Evolutionary conservation across 2,797 vertebrate genomes (phyloP).

Genomic region (Pipistrellus pipistrellus): DNA sequence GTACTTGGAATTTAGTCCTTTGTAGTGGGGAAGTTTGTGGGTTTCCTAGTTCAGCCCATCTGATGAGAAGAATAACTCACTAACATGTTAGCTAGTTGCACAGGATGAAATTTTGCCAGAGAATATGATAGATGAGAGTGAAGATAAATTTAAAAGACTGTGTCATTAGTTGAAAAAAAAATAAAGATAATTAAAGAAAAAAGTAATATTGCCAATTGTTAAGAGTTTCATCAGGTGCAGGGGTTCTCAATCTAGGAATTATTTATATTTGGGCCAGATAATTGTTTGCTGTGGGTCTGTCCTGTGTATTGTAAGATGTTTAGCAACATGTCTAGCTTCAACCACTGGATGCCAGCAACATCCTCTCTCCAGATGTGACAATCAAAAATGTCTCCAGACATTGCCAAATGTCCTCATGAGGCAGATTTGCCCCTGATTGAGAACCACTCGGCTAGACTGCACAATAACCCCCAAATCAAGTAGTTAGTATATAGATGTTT

Average conservation of each 20-base stretch:
- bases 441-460: background rate
- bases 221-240: background rate
- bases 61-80: constrained; percentile 60
- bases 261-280: background rate
- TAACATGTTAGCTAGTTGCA: constrained; percentile 42
- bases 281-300: background rate
- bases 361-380: background rate
- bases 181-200: background rate
- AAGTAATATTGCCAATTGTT: background rate
- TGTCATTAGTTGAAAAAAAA: constrained; percentile 1
- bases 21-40: constrained; percentile 45
- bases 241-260: background rate
- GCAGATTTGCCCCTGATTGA: background rate
- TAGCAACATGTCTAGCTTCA: background rate
- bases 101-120: constrained; percentile 38
- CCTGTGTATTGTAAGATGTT: background rate
- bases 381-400: background rate
- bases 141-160: constrained; percentile 10
- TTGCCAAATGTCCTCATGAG: too few species aligned
- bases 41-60: constrained; percentile 64
- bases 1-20: constrained; percentile 62
- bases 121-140: background rate
- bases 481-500: background rate
- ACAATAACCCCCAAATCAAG: background rate
- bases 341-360: background rate